These are phyloP conservation scores for Nixonia krombeini DNA, from an alignment of 1,140 invertebrate genomes.

Conservation along the genomic window DNA sequence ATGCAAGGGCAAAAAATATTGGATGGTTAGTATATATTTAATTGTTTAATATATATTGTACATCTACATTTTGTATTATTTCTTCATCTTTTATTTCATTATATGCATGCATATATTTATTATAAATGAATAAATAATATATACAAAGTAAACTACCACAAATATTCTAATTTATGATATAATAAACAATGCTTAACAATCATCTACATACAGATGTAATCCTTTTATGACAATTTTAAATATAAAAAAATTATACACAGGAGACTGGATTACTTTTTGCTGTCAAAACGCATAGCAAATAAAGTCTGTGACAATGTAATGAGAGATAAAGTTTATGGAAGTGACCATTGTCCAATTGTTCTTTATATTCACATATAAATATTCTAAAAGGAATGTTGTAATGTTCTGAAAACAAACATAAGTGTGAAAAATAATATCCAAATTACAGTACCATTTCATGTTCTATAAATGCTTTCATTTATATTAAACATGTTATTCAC, in stretches of 20 bases:
- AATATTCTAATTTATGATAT: constrained; percentile 49
- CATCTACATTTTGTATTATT: constrained; percentile 11
- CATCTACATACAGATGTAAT: too few relatives aligned
- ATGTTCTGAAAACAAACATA: too few relatives aligned
- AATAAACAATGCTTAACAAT: too few relatives aligned
- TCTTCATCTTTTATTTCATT: constrained; percentile 7
- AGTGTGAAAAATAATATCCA: too few relatives aligned
- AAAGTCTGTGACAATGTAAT: constrained; percentile 87
- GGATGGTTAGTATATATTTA: constrained; percentile 87
- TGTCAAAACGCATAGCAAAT: constrained; percentile 84
- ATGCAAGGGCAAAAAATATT: constrained; percentile 89
- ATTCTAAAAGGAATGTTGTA: neutral
- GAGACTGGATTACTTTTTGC: constrained; percentile 95
- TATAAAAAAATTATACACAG: constrained; percentile 70
- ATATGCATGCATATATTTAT: constrained; percentile 21
- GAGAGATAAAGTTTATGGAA: constrained; percentile 82
- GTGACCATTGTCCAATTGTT: constrained; percentile 89
- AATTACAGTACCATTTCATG: too few relatives aligned
- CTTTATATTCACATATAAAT: constrained; percentile 77
- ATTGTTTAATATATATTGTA: constrained; percentile 10
- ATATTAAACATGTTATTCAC: too few relatives aligned
- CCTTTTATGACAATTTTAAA: too few relatives aligned
- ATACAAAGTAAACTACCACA: constrained; percentile 10
- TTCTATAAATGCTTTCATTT: too few relatives aligned
- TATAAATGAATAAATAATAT: too few relatives aligned